phyloP scores from a whole-genome alignment of 2,797 vertebrate species.

The Threskiornis aethiopicus region DNA sequence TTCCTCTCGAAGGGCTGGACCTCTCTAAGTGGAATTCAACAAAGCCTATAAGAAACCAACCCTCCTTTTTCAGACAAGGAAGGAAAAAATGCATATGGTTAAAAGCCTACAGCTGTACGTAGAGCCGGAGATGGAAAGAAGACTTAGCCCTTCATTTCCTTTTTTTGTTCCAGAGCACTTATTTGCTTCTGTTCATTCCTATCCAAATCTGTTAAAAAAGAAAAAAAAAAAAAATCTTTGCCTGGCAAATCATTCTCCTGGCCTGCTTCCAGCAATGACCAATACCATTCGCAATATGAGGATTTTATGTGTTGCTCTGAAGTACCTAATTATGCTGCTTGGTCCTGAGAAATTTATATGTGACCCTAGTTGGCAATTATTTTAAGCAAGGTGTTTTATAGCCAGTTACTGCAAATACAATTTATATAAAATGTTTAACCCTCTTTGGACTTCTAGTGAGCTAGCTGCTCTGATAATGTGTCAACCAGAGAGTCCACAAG shows the following conservation, averaged over 20 bases:
- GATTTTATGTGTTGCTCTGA: slow-evolving; percentile 60
- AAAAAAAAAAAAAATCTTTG: not conserved
- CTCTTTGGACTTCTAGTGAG: not conserved
- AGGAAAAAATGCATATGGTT: not conserved
- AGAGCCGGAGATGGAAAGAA: not conserved
- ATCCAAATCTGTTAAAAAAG: not conserved
- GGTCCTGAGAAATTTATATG: slow-evolving; percentile 59
- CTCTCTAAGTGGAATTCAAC: not conserved
- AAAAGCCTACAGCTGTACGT: not conserved
- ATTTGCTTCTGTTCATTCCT: not conserved
- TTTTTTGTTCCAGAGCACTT: not conserved
- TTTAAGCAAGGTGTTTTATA: slow-evolving; percentile 60
- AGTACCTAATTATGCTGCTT: slow-evolving; percentile 46
- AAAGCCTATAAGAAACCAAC: not conserved
- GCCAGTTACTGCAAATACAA: slow-evolving; percentile 48
- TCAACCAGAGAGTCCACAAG: not conserved
- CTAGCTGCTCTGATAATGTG: not conserved
- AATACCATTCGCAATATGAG: not conserved
- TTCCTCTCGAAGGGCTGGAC: not conserved
- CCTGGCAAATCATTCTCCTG: slow-evolving; percentile 5
- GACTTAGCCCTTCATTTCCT: not conserved
- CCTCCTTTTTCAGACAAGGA: not conserved
- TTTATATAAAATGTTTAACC: slow-evolving; percentile 32
- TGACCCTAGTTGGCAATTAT: slow-evolving; percentile 50
- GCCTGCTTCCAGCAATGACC: slow-evolving; percentile 47